Evolutionary conservation across 2,888 invertebrate genomes (phyloP).

Genomic region (Pachydiplax longipennis): DNA sequence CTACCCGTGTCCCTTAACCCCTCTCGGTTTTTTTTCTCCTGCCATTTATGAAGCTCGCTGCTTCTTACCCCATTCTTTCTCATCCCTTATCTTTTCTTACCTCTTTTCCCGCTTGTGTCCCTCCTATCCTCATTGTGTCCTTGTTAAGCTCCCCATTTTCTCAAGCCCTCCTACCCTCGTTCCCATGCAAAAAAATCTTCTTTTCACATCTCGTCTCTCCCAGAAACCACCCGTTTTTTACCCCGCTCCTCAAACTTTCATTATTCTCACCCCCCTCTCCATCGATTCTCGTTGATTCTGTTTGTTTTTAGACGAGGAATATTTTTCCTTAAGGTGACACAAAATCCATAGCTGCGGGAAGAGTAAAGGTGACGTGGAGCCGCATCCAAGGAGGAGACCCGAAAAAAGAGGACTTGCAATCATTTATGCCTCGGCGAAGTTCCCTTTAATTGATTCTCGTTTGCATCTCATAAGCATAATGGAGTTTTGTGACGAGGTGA

Average conservation of each 20-base stretch:
- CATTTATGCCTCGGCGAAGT: not conserved
- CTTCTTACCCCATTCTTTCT: not conserved
- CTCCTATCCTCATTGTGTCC: not conserved
- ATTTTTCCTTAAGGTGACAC: not conserved
- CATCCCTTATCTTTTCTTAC: not conserved
- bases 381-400: not conserved
- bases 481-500: not conserved
- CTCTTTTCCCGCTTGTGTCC: not conserved
- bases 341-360: not conserved
- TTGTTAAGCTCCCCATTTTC: slow-evolving; percentile 18
- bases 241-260: not conserved
- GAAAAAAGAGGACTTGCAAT: not conserved
- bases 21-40: not conserved
- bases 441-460: slow-evolving; percentile 30
- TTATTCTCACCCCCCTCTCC: not conserved
- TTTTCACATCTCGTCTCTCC: not conserved
- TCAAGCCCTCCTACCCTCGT: not conserved
- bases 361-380: not conserved
- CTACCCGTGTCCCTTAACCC: not conserved
- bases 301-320: not conserved
- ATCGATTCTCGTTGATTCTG: not conserved
- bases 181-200: not conserved
- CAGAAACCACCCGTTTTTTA: not conserved
- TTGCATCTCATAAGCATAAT: slow-evolving; percentile 43
- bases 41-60: not conserved